Base-by-base conservation (phyloP, 1,140 invertebrate genomes). In the Calephelis nemesis region DNA sequence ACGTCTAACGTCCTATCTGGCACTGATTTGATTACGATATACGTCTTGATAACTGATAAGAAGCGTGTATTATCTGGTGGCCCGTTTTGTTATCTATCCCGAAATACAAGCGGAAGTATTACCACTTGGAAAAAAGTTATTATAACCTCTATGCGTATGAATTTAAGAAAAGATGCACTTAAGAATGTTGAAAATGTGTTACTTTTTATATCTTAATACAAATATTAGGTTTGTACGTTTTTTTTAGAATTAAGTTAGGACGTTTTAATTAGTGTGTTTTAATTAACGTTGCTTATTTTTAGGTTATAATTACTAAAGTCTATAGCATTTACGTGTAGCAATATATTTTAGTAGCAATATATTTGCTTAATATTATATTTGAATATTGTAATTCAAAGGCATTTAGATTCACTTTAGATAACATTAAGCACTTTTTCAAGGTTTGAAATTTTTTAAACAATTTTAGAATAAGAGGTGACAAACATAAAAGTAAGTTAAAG, bases 21-120 rank as follows among this genome's bases (percentile, higher is more conserved):
- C 75, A 77, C 73, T 77, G 75, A 77, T 77, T 77, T 73, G 63
- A 66, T 65, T 40, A 39, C 63, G 75, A 77, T 73, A 77, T 74
- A 63, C 39, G 47, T 19, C 66, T 58, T 68, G 68, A 69, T 73
- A 60, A 72, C 63, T 70, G 68, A 67, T 39, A 47, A 50, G 42
- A 54, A 58, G n/a, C 62, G 67, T 67, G 45, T 60, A 63, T 73
- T 72, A 77, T 77, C 71, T 71, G 40, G 68, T 54, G 74, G 64
- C 75, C 70, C 73, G 70, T 69, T 70, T 68, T 67, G 49, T 72
- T 72, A 77, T 77, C 75, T 70, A 63, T 66, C 62, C 65, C 66
- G 69, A 76, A 69, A 70, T 70, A 50, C 64, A 58, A 73, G 69
- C 75, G 73, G 75, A 77, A 77, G 75, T 71, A 67, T 60, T 15